phyloP scores from a whole-genome alignment of 2,888 invertebrate species.

The Agrochola circellaris region DNA sequence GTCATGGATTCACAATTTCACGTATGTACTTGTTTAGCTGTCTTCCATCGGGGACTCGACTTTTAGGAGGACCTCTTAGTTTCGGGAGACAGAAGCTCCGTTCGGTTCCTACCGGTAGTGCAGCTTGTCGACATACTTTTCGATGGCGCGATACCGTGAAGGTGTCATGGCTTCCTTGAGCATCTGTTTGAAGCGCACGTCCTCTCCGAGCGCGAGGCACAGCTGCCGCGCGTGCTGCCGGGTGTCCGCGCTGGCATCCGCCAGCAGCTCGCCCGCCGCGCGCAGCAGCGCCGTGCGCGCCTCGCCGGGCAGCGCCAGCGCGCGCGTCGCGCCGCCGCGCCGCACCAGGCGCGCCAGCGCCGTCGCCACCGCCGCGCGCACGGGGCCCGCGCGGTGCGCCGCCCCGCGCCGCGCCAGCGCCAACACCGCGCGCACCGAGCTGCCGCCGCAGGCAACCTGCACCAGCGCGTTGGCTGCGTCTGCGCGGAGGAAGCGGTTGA shows the following conservation, averaged over 20 bases:
- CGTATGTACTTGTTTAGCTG: slow-evolving; percentile 19
- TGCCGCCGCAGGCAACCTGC: slow-evolving; percentile 94
- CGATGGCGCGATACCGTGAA: slow-evolving; percentile 95
- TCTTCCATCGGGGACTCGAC: background rate
- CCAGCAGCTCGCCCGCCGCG: slow-evolving; percentile 95
- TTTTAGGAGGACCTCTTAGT: slow-evolving; percentile 28
- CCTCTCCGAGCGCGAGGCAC: slow-evolving; percentile 93
- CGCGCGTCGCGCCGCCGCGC: slow-evolving; percentile 93
- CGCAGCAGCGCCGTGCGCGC: slow-evolving; percentile 94
- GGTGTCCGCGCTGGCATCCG: slow-evolving; percentile 96
- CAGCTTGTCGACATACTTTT: slow-evolving; percentile 93
- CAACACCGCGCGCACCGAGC: slow-evolving; percentile 92
- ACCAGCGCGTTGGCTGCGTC: slow-evolving; percentile 96
- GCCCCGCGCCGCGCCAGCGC: slow-evolving; percentile 93
- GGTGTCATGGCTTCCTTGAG: slow-evolving; percentile 95
- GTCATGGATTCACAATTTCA: slow-evolving; percentile 71
- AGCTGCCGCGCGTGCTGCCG: slow-evolving; percentile 95
- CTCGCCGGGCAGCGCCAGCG: slow-evolving; percentile 94
- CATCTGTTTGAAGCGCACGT: slow-evolving; percentile 94
- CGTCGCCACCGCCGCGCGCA: slow-evolving; percentile 95
- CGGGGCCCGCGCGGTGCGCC: slow-evolving; percentile 96
- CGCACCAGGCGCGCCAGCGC: slow-evolving; percentile 94
- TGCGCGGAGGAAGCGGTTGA: slow-evolving; percentile 97
- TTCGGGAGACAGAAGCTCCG: slow-evolving; percentile 1
- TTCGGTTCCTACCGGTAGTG: slow-evolving; percentile 74